Conservation (phyloP, 2,888 invertebrate genomes). For the Ectemnius lituratus region DNA sequence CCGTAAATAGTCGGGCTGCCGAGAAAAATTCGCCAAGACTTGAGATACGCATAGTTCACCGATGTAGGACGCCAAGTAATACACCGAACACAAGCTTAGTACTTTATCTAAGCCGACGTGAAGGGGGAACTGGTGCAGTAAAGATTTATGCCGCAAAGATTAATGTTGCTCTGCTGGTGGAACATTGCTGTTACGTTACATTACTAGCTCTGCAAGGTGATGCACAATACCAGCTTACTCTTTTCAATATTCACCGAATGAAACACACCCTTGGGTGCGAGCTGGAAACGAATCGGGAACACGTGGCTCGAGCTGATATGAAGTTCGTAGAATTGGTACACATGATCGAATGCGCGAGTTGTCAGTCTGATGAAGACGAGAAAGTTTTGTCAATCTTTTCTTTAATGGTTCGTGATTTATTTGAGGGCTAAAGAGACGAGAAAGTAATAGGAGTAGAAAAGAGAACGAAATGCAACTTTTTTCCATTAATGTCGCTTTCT, state of each 20-base stretch:
- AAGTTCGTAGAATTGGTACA: no score
- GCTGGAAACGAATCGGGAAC: constrained; percentile 16
- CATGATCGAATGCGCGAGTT: no score
- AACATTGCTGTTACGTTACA: constrained; percentile 18
- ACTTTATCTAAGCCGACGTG: constrained; percentile 11
- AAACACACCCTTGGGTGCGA: constrained; percentile 1
- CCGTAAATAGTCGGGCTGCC: not conserved
- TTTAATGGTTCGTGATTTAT: no score
- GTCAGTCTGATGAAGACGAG: no score
- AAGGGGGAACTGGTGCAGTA: constrained; percentile 7
- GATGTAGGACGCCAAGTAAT: not conserved
- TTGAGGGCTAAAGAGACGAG: no score
- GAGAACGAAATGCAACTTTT: no score
- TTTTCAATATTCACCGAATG: constrained; percentile 28
- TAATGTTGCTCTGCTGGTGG: constrained; percentile 12
- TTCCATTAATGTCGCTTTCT: no score
- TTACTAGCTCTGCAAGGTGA: not conserved
- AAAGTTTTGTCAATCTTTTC: no score
- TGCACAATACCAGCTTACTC: constrained; percentile 5
- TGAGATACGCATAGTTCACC: not conserved
- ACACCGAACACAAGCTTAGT: constrained; percentile 9
- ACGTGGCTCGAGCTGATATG: not conserved
- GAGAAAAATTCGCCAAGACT: not conserved
- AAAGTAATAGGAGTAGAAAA: no score
- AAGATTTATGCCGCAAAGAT: constrained; percentile 27